A percentile compares a stretch with the other conserved stretches of the same genome.
Conservation (phyloP, 1,140 invertebrate genomes). For the Drosophila oshimai region DNA sequence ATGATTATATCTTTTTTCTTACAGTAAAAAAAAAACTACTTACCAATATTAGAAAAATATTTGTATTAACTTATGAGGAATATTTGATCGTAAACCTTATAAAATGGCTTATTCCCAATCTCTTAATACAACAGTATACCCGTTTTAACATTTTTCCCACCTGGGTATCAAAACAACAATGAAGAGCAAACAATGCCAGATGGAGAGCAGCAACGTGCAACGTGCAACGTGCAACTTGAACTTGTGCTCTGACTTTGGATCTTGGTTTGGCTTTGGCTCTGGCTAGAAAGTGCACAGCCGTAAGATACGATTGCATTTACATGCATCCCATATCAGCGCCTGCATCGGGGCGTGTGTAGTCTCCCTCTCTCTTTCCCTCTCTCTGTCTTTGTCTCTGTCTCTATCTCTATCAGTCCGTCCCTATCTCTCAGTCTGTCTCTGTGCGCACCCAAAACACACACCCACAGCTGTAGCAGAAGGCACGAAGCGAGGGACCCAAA, state of each 20-base stretch:
- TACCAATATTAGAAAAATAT: too few species aligned
- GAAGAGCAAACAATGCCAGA: slow-evolving; percentile 58
- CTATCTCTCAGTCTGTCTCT: slow-evolving; percentile 22
- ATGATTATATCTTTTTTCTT: too few species aligned
- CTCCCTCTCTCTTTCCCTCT: neutral
- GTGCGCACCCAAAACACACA: slow-evolving; percentile 60
- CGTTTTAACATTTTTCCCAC: neutral
- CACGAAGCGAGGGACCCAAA: slow-evolving; percentile 22
- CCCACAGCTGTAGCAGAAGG: slow-evolving; percentile 56
- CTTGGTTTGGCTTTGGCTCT: slow-evolving; percentile 21
- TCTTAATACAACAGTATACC: too few species aligned
- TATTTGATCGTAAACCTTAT: too few species aligned
- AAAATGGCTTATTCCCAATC: too few species aligned
- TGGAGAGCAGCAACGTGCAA: slow-evolving; percentile 44
- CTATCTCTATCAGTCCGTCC: slow-evolving; percentile 21
- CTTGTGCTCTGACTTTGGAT: slow-evolving; percentile 51
- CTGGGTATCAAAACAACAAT: slow-evolving; percentile 44
- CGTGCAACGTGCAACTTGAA: slow-evolving; percentile 68
- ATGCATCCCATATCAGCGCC: slow-evolving; percentile 78
- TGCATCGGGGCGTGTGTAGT: slow-evolving; percentile 68
- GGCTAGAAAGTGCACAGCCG: slow-evolving; percentile 79
- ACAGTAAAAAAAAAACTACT: too few species aligned
- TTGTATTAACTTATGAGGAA: too few species aligned
- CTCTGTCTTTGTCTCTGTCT: neutral
- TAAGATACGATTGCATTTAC: slow-evolving; percentile 81